Evolutionary conservation across 1,140 invertebrate genomes (phyloP).

Genomic region (Zaprionus inermis): DNA sequence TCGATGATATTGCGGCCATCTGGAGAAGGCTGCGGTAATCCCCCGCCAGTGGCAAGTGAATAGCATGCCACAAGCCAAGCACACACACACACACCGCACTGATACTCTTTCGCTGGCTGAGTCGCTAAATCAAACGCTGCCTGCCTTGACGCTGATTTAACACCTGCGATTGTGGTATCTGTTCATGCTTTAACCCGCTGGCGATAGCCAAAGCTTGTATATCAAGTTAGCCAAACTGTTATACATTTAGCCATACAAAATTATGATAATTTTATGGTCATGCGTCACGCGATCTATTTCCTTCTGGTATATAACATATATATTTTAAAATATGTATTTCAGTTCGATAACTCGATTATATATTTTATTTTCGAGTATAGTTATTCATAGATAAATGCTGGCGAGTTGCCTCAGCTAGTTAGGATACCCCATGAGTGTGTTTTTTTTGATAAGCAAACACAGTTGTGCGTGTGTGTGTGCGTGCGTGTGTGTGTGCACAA

Average conservation of each 20-base stretch:
- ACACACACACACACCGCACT: not conserved
- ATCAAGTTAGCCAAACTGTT: slow-evolving; percentile 34
- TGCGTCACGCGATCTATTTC: not conserved
- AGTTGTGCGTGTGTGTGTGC: not conserved
- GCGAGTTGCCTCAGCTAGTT: not conserved
- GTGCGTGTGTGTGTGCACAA: slow-evolving; percentile 1
- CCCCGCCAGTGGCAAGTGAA: not conserved
- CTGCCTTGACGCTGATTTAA: slow-evolving; percentile 12
- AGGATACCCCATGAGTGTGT: slow-evolving; percentile 31
- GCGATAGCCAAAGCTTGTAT: slow-evolving; percentile 11
- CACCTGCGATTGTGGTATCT: slow-evolving; percentile 12
- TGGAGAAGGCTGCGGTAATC: slow-evolving; percentile 50
- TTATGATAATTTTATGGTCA: slow-evolving; percentile 16
- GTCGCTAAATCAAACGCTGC: not conserved
- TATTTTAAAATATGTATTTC: not conserved
- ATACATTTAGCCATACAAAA: not conserved
- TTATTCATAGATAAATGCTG: not conserved
- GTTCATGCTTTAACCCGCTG: not conserved
- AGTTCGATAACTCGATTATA: not conserved
- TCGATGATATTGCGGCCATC: slow-evolving; percentile 63
- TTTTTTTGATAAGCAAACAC: not conserved
- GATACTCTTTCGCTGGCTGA: not conserved
- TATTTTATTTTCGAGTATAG: not conserved
- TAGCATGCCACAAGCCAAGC: not conserved
- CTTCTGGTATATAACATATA: too few species aligned